Evolutionary conservation across 2,113 vertebrate genomes (phyloP), one percentile per base, ranked within the genome.

Genomic region (Camelus dromedarius): DNA sequence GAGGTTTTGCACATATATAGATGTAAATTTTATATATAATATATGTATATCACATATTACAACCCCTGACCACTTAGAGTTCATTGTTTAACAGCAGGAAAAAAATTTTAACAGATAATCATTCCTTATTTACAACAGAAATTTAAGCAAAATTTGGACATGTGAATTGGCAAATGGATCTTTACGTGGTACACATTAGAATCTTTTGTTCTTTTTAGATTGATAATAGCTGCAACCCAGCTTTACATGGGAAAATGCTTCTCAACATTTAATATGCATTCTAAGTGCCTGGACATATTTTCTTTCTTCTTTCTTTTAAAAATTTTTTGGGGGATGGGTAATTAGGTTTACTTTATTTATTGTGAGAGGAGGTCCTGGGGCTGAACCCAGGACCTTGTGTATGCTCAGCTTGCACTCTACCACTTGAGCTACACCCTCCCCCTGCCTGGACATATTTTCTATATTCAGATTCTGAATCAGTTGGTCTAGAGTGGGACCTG

Each of bases 31-130:
- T 42, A 93, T 48, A 50, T 52, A 19, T 76, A 48, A 42, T 56
- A 6, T 54, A 62, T 70, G n/a, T 64, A 77, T 15, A 13, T 64
- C 64, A 67, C 15, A 15, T 32, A 52, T 35, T 22, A 54, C 6
- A 56, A 54, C n/a, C 26, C 8, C n/a, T 62, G 20, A 62, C 22
- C 42, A 81, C 10, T 38, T 24, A 64, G 42, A 87, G 20, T 75
- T 93, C n/a, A 67, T 91, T 16, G 13, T 90, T 89, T 89, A 67
- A 30, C 19, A 85, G 64, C n/a, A 80, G 85, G 85, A 80, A 91
- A 30, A 5, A 79, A 48, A 22, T 83, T 84, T 87, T 92, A 58
- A 30, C 18, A 58, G 32, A 28, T 5, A 72, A 70, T 83, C 83
- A 67, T 84, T 75, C 42, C 56, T 94, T 87, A 82, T 30, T 83